Evolutionary conservation across 2,888 invertebrate species (phyloP).

Genomic region (Quadriops clusia): DNA sequence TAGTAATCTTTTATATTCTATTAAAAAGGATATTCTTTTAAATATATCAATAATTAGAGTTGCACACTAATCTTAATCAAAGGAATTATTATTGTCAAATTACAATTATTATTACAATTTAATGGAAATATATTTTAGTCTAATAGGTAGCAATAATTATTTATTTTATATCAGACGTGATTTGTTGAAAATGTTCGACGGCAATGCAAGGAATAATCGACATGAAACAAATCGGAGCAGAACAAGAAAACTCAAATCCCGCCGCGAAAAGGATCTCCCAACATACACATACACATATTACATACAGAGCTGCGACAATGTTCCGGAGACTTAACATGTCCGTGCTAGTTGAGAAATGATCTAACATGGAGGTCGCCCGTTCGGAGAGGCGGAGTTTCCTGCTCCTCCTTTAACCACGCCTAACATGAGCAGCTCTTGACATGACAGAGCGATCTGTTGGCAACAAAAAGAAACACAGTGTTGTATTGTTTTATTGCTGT

Average conservation of each 20-base stretch:
- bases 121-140: too few species aligned
- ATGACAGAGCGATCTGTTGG: slow-evolving; percentile 33
- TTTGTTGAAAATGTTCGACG: too few species aligned
- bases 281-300: slow-evolving; percentile 23
- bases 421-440: slow-evolving; percentile 21
- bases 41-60: too few species aligned
- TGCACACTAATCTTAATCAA: too few species aligned
- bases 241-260: slow-evolving; percentile 21
- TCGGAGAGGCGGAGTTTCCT: slow-evolving; percentile 27
- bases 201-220: slow-evolving; percentile 10
- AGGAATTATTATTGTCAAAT: too few species aligned
- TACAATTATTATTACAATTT: too few species aligned
- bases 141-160: too few species aligned
- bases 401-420: slow-evolving; percentile 30
- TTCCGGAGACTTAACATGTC: slow-evolving; percentile 29
- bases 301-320: slow-evolving; percentile 28
- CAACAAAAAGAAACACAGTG: slow-evolving; percentile 22
- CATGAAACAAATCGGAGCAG: slow-evolving; percentile 17
- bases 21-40: too few species aligned
- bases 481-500: slow-evolving; percentile 30
- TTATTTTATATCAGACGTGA: too few species aligned
- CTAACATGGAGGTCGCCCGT: slow-evolving; percentile 34
- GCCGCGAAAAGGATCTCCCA: slow-evolving; percentile 23
- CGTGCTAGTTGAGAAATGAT: slow-evolving; percentile 26
- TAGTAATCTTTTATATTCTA: too few species aligned